Conservation (phyloP, 2,888 invertebrate species). For the Enchytraeus crypticus region DNA sequence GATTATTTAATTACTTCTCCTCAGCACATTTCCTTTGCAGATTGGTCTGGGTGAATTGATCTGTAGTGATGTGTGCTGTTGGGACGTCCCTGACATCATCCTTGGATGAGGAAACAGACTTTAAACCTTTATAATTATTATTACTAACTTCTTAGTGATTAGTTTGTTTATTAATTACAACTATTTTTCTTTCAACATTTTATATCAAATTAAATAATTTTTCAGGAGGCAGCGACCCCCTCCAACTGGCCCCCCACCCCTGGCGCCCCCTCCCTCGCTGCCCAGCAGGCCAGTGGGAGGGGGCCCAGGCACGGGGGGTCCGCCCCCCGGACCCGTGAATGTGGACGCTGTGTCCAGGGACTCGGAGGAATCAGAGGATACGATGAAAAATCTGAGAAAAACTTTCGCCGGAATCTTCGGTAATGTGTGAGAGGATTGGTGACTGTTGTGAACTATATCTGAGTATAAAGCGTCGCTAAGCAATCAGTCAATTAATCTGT, state of each 20-base stretch:
- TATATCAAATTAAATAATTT: not conserved
- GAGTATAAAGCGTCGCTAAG: not conserved
- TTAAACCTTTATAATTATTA: no score
- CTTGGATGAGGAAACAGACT: no score
- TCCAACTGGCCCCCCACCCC: not conserved
- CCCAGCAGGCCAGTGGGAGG: not conserved
- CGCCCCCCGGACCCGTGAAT: slow-evolving; percentile 13
- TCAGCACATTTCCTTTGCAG: no score
- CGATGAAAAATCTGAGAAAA: slow-evolving; percentile 95
- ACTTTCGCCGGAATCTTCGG: slow-evolving; percentile 98
- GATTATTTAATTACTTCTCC: no score
- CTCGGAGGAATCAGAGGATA: slow-evolving; percentile 75
- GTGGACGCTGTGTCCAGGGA: slow-evolving; percentile 50
- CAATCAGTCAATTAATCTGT: not conserved
- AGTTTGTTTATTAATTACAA: no score
- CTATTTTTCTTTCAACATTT: no score
- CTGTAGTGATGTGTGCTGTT: no score
- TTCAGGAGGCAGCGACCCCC: not conserved
- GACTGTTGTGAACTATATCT: not conserved
- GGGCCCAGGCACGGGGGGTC: not conserved
- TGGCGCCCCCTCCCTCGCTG: not conserved
- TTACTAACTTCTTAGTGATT: no score
- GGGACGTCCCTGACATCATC: no score
- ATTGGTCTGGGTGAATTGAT: no score
- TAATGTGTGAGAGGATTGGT: slow-evolving; percentile 53